These are phyloP conservation scores for Coryphaenoides rupestris DNA, from an alignment of 2,113 vertebrate species.

Conservation along the genomic window DNA sequence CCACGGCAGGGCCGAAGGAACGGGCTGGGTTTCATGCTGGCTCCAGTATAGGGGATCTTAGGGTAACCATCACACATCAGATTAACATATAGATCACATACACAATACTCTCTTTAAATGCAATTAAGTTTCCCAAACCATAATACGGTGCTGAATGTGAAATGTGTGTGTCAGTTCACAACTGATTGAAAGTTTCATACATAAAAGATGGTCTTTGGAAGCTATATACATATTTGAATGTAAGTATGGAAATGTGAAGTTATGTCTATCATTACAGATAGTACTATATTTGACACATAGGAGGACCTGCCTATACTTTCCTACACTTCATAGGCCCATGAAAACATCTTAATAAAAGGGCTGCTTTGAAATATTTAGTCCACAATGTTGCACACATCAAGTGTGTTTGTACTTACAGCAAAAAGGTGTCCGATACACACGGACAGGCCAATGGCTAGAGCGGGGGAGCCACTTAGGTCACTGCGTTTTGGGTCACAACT, in stretches of 20 bases:
- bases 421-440: constrained; percentile 89
- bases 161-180: background rate
- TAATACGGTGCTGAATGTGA: background rate
- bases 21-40: constrained; percentile 73
- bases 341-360: background rate
- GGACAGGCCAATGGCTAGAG: constrained; percentile 86
- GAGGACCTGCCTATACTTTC: too few species aligned
- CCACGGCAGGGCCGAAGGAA: constrained; percentile 63
- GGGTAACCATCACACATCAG: constrained; percentile 1
- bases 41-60: constrained; percentile 70
- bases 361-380: background rate
- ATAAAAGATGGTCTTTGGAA: too few species aligned
- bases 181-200: too few species aligned
- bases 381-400: background rate
- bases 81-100: background rate
- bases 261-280: too few species aligned
- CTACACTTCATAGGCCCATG: too few species aligned
- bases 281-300: too few species aligned
- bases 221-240: too few species aligned
- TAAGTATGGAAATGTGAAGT: too few species aligned
- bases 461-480: constrained; percentile 84
- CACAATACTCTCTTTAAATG: too few species aligned
- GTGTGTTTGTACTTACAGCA: constrained; percentile 78
- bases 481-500: constrained; percentile 85
- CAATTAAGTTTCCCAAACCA: too few species aligned